phyloP scores from a whole-genome alignment of 1,140 invertebrate species.

The Cyrtorhinus lividipennis region DNA sequence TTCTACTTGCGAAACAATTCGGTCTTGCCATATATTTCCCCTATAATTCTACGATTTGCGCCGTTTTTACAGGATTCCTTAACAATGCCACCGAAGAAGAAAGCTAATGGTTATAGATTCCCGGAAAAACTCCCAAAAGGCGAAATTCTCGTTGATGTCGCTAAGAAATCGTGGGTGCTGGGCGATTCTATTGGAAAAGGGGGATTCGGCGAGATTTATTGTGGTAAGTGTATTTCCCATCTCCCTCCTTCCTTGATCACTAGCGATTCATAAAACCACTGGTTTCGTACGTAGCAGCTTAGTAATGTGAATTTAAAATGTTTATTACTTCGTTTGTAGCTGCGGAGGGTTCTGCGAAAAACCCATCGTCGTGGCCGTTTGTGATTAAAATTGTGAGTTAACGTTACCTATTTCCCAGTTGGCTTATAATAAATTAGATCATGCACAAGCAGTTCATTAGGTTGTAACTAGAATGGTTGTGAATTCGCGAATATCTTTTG shows the following conservation, averaged over 20 bases:
- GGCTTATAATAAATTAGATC: no score
- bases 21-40: background rate
- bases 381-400: slow-evolving; percentile 72
- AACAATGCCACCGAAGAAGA: slow-evolving; percentile 28
- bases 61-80: background rate
- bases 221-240: slow-evolving; percentile 34
- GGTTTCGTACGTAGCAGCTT: no score
- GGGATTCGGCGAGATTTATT: slow-evolving; percentile 89
- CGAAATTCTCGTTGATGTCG: slow-evolving; percentile 56
- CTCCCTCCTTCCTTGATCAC: no score
- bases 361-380: slow-evolving; percentile 43
- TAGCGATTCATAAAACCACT: background rate
- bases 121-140: slow-evolving; percentile 60
- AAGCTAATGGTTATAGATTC: slow-evolving; percentile 50
- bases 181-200: slow-evolving; percentile 75
- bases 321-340: slow-evolving; percentile 14
- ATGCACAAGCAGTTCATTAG: no score
- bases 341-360: slow-evolving; percentile 26
- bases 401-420: no score
- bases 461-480: no score
- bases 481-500: no score
- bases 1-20: background rate
- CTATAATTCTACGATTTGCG: background rate
- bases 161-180: slow-evolving; percentile 66
- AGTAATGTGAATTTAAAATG: no score